phyloP scores from a whole-genome alignment of 2,888 invertebrate genomes.

The Malthinus flaveolus region DNA sequence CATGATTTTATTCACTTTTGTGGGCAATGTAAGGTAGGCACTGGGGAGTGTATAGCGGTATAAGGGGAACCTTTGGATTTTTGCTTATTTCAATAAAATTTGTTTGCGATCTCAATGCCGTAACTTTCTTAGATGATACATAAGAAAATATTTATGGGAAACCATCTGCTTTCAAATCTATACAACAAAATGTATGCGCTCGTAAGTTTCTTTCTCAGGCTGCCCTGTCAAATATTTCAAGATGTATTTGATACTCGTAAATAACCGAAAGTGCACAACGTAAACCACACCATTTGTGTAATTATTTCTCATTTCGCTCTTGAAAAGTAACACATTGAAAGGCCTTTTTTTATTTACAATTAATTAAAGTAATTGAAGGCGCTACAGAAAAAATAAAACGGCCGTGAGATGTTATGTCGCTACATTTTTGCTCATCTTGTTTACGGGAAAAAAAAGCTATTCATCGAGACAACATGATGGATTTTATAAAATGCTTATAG shows the following conservation, averaged over 20 bases:
- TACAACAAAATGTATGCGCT: constrained; percentile 22
- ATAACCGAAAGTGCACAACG: constrained; percentile 5
- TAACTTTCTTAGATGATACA: constrained; percentile 13
- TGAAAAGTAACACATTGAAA: too few species aligned
- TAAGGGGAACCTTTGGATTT: constrained; percentile 13
- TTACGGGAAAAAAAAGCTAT: too few species aligned
- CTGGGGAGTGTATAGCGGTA: constrained; percentile 1
- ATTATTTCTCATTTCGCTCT: too few species aligned
- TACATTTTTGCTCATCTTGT: too few species aligned
- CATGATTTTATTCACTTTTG: constrained; percentile 18
- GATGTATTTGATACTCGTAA: constrained; percentile 8
- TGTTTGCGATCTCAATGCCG: constrained; percentile 9
- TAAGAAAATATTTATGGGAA: constrained; percentile 16
- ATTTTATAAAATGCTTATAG: too few species aligned
- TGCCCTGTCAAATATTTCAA: constrained; percentile 22
- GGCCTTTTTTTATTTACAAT: too few species aligned
- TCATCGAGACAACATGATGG: too few species aligned
- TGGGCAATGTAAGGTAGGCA: constrained; percentile 7
- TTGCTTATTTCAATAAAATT: constrained; percentile 26
- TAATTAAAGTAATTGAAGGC: too few species aligned
- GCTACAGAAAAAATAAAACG: too few species aligned
- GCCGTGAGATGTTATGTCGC: too few species aligned
- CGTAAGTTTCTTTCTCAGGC: constrained; percentile 13
- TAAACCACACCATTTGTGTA: background rate
- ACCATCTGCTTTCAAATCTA: constrained; percentile 13